Base-by-base conservation (phyloP, 2,797 vertebrate genomes). In the Arctocebus calabarensis region DNA sequence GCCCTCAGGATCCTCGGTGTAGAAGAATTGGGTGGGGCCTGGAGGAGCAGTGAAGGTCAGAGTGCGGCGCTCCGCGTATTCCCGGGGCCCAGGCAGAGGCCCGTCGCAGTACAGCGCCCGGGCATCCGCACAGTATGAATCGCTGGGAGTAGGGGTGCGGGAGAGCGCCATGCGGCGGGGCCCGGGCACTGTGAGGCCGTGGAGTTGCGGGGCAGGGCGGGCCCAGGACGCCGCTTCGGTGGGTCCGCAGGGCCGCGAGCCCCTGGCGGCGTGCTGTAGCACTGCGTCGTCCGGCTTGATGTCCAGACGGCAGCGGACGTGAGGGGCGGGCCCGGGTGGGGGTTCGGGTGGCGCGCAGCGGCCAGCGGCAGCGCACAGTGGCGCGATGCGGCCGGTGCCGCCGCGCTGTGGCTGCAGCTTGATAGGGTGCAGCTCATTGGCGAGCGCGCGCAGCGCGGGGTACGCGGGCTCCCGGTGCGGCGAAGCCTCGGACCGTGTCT, bases 401-500 rank as follows among this genome's bases (percentile, higher is more conserved):
- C 98, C 98, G 52, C 99, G 99, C 97, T 99, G 99, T 0, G 99
- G 99, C 98, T 99, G 99, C 84, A 99, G 98, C 97, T 99, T 99
- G 97, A 99, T 99, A 45, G 99, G 99, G 92, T 99, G 99, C n/a
- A 99, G 99, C 96, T 99, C 99, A 7, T 99, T 99, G 95, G 99
- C 98, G 92, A 99, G 98, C 0, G 98, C 98, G 91, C 98, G 99
- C 97, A 98, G 98, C 1, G 99, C 98, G 3, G 98, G 97, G 40
- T 98, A 98, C 6, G 98, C 82, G 52, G 98, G 97, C 78, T 99
- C 99, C n/a, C 98, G 98, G 94, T 98, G 99, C 0, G 99, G 98
- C 0, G 99, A 99, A 1, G 97, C 98, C 86, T 99, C 99, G 0
- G 97, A 57, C 92, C 97, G 98, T 19, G 98, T 96, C 0, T 98